phyloP scores from a whole-genome alignment of 2,888 invertebrate species.

The Cephus nigrinus region DNA sequence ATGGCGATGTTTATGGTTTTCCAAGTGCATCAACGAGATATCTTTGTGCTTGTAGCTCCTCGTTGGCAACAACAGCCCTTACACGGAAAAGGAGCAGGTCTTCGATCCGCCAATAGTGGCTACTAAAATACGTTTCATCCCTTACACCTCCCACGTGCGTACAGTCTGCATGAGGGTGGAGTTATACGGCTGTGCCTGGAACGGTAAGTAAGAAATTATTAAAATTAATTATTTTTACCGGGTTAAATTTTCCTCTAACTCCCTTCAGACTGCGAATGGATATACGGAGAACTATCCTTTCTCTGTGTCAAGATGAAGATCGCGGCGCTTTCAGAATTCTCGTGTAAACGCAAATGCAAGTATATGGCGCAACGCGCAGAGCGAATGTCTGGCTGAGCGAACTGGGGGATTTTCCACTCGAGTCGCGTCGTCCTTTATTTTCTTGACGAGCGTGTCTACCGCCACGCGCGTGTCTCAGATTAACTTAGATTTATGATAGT shows the following conservation, averaged over 20 bases:
- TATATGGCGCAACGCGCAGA: too few relatives aligned
- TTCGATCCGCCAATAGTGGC: slow-evolving; percentile 83
- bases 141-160: slow-evolving; percentile 80
- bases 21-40: too few relatives aligned
- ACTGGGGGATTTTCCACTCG: too few relatives aligned
- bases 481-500: slow-evolving; percentile 55
- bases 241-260: too few relatives aligned
- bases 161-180: slow-evolving; percentile 87
- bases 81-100: slow-evolving; percentile 78
- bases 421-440: slow-evolving; percentile 19
- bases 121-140: slow-evolving; percentile 81
- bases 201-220: slow-evolving; percentile 71
- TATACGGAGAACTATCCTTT: too few relatives aligned
- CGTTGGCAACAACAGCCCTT: slow-evolving; percentile 83
- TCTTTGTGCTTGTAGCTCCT: slow-evolving; percentile 73
- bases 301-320: too few relatives aligned
- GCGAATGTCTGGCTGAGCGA: too few relatives aligned
- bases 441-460: slow-evolving; percentile 34
- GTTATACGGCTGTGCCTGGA: slow-evolving; percentile 82
- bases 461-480: slow-evolving; percentile 43
- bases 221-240: too few relatives aligned
- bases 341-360: too few relatives aligned
- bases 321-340: too few relatives aligned
- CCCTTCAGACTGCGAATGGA: too few relatives aligned
- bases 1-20: too few relatives aligned